Percentiles rank a stretch among this genome's conserved stretches.
These are phyloP conservation scores for Leptarthrus brevirostris DNA, from an alignment of 2,888 invertebrate genomes.

Conservation along the genomic window DNA sequence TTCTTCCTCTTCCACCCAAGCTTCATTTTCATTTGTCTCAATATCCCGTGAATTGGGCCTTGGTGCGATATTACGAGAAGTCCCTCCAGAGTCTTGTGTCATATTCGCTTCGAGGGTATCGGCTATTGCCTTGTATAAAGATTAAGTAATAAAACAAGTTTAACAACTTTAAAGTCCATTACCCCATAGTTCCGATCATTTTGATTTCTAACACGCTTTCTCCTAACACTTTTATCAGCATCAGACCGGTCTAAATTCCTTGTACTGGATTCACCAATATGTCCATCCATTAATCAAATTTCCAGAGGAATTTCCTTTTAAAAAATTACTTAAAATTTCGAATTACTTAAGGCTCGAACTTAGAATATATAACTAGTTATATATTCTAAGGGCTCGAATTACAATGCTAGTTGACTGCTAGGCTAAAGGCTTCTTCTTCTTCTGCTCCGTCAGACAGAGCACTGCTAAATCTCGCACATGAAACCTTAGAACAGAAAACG, in stretches of 20 bases:
- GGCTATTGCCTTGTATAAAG: constrained; percentile 34
- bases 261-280: constrained; percentile 67
- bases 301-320: too few species aligned
- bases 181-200: constrained; percentile 71
- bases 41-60: constrained; percentile 53
- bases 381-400: too few species aligned
- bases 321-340: too few species aligned
- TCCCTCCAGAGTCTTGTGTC: neutral
- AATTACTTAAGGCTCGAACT: too few species aligned
- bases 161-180: constrained; percentile 47
- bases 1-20: constrained; percentile 75
- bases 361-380: too few species aligned
- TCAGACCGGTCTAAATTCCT: constrained; percentile 65
- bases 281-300: constrained; percentile 87
- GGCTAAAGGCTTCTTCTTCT: too few species aligned
- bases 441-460: too few species aligned
- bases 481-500: too few species aligned
- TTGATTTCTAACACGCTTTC: too few species aligned
- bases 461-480: too few species aligned
- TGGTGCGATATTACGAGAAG: constrained; percentile 53
- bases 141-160: constrained; percentile 7
- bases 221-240: constrained; percentile 70
- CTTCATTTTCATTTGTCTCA: constrained; percentile 45
- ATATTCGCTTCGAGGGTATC: constrained; percentile 59
- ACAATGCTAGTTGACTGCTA: too few species aligned